Base-by-base conservation (phyloP, 2,888 invertebrate genomes). In the Yponomeuta sedellus region DNA sequence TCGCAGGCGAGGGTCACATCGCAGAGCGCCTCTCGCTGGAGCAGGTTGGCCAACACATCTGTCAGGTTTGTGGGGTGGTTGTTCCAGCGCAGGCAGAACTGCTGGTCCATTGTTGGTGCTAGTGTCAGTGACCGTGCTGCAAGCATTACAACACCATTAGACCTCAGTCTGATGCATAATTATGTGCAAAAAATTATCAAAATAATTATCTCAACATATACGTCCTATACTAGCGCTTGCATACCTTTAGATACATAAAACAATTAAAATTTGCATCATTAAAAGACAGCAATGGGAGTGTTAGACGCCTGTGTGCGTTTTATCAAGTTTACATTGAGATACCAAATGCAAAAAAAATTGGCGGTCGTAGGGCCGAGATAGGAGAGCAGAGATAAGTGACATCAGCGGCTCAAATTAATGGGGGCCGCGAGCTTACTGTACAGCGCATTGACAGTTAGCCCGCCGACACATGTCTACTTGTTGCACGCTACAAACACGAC, bases 81-180 rank as follows among this genome's bases (percentile, higher is more conserved):
- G 94, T 97, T 97, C 97, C 97, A 97, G 93, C 97, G 95, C 88
- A 97, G 94, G 92, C 97, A 97, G 92, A 97, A 97, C 93, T 97
- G 97, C 91, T 95, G 95, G 93, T 95, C 93, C 93, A 93, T 93
- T 85, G 91, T 92, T 78, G 90, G 88, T 85, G 90, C 86, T 87
- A 88, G 81, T 89, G 92, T 91, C 91, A 92, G 87, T 90, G 92
- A 86, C 85, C 90, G 91, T 87, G 88, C 92, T 92, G 88, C 75
- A 89, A 88, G 77, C 58, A 68, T 39, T 12, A 44, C 57, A 58
- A 11, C 19, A 80, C 77, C n/a, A 39, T 20, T 59, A 20, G 12
- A 52, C 44, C 16, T 12, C 44, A 16, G 16, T 8, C 16, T 8
- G 12, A 12, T 11, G 12, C 59, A 59, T 11, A 2, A 59, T 22